Conservation (phyloP, 2,797 vertebrate genomes). For the Coregonus sp. region DNA sequence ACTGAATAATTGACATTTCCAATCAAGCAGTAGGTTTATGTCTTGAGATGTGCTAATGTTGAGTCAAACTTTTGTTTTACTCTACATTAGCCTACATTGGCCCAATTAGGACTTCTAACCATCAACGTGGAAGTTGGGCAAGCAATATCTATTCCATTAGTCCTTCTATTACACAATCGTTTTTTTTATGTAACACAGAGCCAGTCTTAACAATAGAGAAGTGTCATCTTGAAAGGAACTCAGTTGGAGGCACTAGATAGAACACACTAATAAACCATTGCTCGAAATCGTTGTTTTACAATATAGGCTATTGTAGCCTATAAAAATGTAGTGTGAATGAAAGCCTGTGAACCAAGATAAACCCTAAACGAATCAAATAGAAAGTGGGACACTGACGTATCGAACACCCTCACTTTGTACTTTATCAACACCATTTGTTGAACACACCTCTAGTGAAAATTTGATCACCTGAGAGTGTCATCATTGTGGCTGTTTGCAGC, state of each 20-base stretch:
- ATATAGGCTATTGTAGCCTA: not conserved
- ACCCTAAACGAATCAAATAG: conserved; percentile 21
- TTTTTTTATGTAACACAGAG: conserved; percentile 60
- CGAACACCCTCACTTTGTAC: not conserved
- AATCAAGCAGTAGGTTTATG: not conserved
- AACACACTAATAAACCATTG: not conserved
- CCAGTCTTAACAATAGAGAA: conserved; percentile 56
- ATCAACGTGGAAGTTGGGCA: conserved; percentile 10
- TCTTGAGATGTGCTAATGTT: not conserved
- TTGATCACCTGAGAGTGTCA: not conserved
- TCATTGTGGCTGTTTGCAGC: not conserved
- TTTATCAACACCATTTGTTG: conserved; percentile 14
- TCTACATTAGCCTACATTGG: no score
- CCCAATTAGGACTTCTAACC: not conserved
- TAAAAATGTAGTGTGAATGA: not conserved
- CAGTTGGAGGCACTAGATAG: conserved; percentile 30
- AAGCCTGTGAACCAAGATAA: not conserved
- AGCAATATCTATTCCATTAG: conserved; percentile 39
- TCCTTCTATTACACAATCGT: conserved; percentile 52
- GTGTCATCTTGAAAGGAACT: conserved; percentile 55
- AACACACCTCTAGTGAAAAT: not conserved
- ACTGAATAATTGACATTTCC: not conserved
- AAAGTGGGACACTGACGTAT: conserved; percentile 32
- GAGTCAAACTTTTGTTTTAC: not conserved
- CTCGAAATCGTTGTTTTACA: not conserved